Conservation (phyloP, 2,888 invertebrate species). For the Zhuqinia jingwanae region DNA sequence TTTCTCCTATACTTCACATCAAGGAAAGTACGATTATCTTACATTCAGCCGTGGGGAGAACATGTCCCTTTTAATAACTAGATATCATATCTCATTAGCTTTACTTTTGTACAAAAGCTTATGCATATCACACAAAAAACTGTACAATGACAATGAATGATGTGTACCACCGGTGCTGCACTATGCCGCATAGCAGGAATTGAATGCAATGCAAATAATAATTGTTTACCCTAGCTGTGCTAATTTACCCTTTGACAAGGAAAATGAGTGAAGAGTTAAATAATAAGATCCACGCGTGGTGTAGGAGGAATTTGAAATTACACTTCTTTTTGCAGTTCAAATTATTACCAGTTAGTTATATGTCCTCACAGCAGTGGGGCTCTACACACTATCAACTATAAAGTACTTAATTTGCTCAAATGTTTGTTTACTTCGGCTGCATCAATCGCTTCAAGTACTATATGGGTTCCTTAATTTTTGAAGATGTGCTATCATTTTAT, state of each 20-base stretch:
- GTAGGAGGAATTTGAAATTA: conserved; percentile 7
- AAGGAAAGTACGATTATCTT: not conserved
- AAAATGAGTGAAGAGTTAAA: not conserved
- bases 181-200: not conserved
- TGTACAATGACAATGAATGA: too few species aligned
- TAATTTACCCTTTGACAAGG: conserved; percentile 18
- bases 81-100: conserved; percentile 38
- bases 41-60: not conserved
- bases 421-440: too few species aligned
- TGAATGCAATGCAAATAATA: not conserved
- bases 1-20: not conserved
- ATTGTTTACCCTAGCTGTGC: not conserved
- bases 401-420: not conserved
- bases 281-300: not conserved
- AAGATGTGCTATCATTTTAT: not conserved
- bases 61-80: conserved; percentile 31
- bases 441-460: not conserved
- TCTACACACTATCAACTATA: too few species aligned
- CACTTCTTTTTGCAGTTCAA: not conserved
- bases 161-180: too few species aligned
- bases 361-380: not conserved
- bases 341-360: too few species aligned
- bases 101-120: not conserved
- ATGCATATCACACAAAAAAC: not conserved
- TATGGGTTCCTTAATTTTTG: not conserved